Evolutionary conservation across 2,797 vertebrate genomes (phyloP).

Genomic region (Phataginus tricuspis): DNA sequence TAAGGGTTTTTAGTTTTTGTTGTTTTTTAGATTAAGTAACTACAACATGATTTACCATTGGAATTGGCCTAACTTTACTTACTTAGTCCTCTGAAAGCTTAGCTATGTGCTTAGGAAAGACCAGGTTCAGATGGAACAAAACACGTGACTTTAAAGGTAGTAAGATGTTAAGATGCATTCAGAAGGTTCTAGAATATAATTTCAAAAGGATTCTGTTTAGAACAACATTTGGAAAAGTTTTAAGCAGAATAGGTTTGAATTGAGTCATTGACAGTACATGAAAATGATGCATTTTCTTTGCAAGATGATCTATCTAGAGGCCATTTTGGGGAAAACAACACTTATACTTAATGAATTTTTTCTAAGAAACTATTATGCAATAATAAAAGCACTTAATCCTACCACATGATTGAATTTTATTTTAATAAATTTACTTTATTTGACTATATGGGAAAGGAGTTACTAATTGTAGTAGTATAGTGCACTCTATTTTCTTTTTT

Average conservation of each 20-base stretch:
- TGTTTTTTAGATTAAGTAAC: background rate
- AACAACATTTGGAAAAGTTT: constrained; percentile 18
- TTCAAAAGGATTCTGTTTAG: background rate
- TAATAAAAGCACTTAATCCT: background rate
- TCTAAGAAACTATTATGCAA: background rate
- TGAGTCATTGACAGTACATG: background rate
- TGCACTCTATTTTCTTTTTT: too few relatives aligned
- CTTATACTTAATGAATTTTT: background rate
- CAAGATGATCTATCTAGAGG: background rate
- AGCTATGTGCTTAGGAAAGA: background rate
- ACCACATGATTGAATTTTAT: background rate
- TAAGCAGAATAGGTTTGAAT: background rate
- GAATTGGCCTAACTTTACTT: background rate
- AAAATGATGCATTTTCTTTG: background rate
- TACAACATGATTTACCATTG: background rate
- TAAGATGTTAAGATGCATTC: background rate
- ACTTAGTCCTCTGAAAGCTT: background rate
- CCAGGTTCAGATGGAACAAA: background rate
- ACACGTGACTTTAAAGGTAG: background rate
- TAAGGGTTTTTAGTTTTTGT: background rate
- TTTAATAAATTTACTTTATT: too few relatives aligned
- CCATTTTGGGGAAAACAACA: background rate
- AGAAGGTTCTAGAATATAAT: background rate
- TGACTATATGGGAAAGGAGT: too few relatives aligned
- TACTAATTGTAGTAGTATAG: too few relatives aligned